These are phyloP conservation scores for Lacerta bilineata DNA, from an alignment of 2,797 vertebrate genomes.

Conservation along the genomic window DNA sequence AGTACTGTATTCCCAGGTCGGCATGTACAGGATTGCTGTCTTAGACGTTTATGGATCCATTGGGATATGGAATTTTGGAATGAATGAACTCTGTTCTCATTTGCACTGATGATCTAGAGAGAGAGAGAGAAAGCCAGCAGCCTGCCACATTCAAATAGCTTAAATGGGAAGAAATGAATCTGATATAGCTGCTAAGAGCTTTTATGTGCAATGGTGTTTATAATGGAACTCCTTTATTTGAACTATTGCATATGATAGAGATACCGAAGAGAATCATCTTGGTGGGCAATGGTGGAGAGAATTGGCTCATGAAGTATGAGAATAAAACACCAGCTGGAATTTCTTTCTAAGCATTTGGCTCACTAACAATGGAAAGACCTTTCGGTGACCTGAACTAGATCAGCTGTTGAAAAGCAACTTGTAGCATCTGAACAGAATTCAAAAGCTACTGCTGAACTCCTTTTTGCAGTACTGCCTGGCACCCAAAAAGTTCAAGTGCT, in stretches of 20 bases:
- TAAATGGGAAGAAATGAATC: neutral
- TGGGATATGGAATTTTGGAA: neutral
- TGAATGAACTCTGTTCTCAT: too few species aligned
- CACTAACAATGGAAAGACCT: constrained; percentile 56
- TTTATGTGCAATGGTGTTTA: neutral
- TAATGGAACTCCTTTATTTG: neutral
- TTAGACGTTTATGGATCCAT: neutral
- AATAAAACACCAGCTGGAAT: constrained; percentile 42
- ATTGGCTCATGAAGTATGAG: neutral
- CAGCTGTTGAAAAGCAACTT: constrained; percentile 58
- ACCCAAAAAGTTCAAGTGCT: neutral
- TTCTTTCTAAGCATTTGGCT: constrained; percentile 48
- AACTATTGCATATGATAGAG: neutral
- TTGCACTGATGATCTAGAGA: neutral
- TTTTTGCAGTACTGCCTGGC: neutral
- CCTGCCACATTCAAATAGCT: neutral
- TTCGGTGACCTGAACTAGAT: constrained; percentile 40
- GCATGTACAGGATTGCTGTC: too few species aligned
- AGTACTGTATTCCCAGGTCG: too few species aligned
- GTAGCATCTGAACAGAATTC: constrained; percentile 24
- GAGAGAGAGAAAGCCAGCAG: neutral
- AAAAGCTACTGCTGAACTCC: constrained; percentile 8
- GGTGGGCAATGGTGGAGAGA: neutral
- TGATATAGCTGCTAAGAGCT: neutral
- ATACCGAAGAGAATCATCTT: neutral